These are phyloP conservation scores for Siderastrea radians DNA, from an alignment of 92 coral and sea anemone genomes.

Conservation along the genomic window DNA sequence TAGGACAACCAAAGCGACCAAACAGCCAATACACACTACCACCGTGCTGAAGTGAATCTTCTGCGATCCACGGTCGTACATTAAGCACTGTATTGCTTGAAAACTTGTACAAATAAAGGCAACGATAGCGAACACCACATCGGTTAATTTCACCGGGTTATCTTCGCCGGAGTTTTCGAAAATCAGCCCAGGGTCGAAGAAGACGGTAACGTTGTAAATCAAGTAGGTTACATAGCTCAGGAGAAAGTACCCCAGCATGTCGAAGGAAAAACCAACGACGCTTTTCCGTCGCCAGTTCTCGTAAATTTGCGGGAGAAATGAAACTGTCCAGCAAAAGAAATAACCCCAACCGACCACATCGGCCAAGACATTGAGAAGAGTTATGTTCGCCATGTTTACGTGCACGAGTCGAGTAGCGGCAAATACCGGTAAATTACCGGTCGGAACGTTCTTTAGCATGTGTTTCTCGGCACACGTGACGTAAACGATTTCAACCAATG, in stretches of 20 bases:
- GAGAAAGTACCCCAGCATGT: conserved; percentile 82
- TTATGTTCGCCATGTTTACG: conserved; percentile 51
- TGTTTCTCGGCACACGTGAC: conserved; percentile 7
- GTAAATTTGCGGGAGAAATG: conserved; percentile 86
- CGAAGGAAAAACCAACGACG: conserved; percentile 89
- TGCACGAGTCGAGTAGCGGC: neutral
- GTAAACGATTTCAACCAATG: neutral
- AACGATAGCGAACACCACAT: conserved; percentile 77
- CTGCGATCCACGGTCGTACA: conserved; percentile 85
- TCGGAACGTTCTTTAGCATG: too few species aligned
- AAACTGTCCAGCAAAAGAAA: conserved; percentile 86
- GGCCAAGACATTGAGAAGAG: conserved; percentile 58
- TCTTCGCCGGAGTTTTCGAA: conserved; percentile 58
- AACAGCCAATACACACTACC: conserved; percentile 38
- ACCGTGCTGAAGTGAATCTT: conserved; percentile 65
- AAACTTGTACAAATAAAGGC: conserved; percentile 73
- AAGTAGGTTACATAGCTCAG: conserved; percentile 80
- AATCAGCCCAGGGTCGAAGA: conserved; percentile 68
- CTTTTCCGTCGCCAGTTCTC: conserved; percentile 90
- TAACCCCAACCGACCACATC: conserved; percentile 92
- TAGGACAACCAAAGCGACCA: conserved; percentile 57
- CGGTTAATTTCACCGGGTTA: conserved; percentile 80
- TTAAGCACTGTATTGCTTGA: conserved; percentile 70
- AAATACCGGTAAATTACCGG: neutral
- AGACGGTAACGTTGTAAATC: conserved; percentile 81